Evolutionary conservation across 2,797 vertebrate genomes (phyloP), one percentile per base, ranked within the genome.

Genomic region (Lophotriccus pileatus): DNA sequence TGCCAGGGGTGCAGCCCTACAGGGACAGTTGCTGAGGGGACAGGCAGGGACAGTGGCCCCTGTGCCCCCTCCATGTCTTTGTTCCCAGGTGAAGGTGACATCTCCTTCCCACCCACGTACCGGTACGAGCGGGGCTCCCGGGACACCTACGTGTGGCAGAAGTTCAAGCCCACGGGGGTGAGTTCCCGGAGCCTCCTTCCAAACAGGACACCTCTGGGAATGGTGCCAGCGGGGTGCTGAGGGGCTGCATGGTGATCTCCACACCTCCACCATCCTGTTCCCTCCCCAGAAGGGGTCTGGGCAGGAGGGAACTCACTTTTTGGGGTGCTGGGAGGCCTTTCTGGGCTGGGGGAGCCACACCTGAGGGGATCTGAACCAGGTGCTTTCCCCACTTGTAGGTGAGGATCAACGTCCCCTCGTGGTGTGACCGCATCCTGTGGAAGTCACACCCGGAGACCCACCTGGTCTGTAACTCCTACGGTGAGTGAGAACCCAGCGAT

Each of bases 371-470:
- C 37, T 20, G 63, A 30, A 14, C 10, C 17, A 1, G 12, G 20
- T 43, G 34, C 32, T 53, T 41, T 47, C 10, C 28, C 39, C 14
- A 0, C 43, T 46, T 70, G 7, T 37, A 99, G 99, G 98, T 99
- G 97, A 98, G 99, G 94, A 99, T 99, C 55, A 99, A 99, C 1
- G 99, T 99, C 82, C 99, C 99, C 4, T 99, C 99, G 0, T 99
- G 99, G 99, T 99, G 99, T 67, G 99, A 99, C 94, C 97, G 99
- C 87, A 98, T 99, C 96, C 97, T 99, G 70, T 99, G 99, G 99
- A 99, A 99, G 94, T 99, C 99, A 1, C 99, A 99, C 94, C 99
- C 99, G 0, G 99, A 99, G 96, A 99, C 99, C 3, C 99, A 99
- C 77, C 97, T 99, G 41, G 98, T 99, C 81, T 99, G 99, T 94